Base-by-base conservation (phyloP, 1,140 invertebrate genomes). In the Augochlora pura region DNA sequence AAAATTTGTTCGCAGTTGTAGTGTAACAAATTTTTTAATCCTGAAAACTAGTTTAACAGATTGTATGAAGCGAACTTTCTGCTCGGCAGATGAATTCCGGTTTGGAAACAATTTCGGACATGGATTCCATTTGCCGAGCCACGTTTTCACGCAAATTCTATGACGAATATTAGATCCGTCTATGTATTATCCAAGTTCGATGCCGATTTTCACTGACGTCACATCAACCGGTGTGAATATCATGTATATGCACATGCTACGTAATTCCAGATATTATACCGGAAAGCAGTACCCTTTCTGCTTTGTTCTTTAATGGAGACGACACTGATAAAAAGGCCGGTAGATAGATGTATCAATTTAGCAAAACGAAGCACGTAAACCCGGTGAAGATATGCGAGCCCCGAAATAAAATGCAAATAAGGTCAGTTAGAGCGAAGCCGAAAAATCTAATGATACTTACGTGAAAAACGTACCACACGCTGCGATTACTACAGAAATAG, bases 401-500 rank as follows among this genome's bases (percentile, higher is more conserved):
- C 14, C n/a, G 16, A 21, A 18, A n/a, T 16, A 18, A 59, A 10
- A 67, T 14, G 1, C 16, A 25, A 7, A 60, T 12, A 18, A 16
- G 5, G 38, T n/a, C 9, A 52, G 38, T 38, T 25, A 6, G 21
- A 38, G 18, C 10, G 46, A 12, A 39, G 16, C 10, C 60, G 21
- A 39, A 71, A 60, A 49, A 14, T 62, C 0, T n/a, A n/a, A 5
- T 21, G 1, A 1, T 88, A 91, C 91, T 92, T 82, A 92, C 91
- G 68, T 84, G 52, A 18, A 66, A 68, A 77, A 59, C 59, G 83
- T 84, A 82, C 84, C 83, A 86, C 65, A 77, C 88, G 78, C 82
- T 76, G 73, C 76, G 85, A 80, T 82, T 87, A 89, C 87, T 82
- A 86, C 86, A 87, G 87, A 88, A 88, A 81, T 87, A 92, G 90